These are phyloP conservation scores for Adoxophyes honmai DNA, from an alignment of 1,140 invertebrate genomes.

Conservation along the genomic window DNA sequence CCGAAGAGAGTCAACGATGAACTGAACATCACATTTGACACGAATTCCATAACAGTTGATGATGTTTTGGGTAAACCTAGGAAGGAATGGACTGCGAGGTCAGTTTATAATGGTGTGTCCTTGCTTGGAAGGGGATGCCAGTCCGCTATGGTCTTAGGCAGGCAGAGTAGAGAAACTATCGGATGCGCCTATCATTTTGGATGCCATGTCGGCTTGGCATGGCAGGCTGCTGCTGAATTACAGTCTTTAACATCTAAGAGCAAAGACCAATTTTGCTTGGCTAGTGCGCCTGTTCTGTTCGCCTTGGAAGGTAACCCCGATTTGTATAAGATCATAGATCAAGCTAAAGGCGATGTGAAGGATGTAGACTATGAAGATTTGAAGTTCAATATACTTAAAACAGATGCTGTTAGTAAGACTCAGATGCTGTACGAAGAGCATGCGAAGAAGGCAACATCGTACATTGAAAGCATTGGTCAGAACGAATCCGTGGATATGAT, in stretches of 20 bases:
- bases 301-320: constrained; percentile 84
- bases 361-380: constrained; percentile 84
- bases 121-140: constrained; percentile 90
- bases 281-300: constrained; percentile 88
- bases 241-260: constrained; percentile 62
- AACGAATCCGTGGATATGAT: constrained; percentile 67
- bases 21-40: constrained; percentile 50
- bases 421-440: constrained; percentile 60
- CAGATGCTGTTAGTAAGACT: constrained; percentile 68
- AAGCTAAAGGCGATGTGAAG: constrained; percentile 81
- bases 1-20: constrained; percentile 57
- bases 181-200: constrained; percentile 89
- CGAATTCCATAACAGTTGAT: constrained; percentile 54
- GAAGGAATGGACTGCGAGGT: constrained; percentile 90
- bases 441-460: constrained; percentile 52
- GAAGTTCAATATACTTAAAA: constrained; percentile 84
- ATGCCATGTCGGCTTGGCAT: constrained; percentile 88
- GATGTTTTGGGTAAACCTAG: constrained; percentile 81
- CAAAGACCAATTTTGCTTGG: constrained; percentile 79
- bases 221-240: constrained; percentile 85
- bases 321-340: constrained; percentile 82
- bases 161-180: constrained; percentile 81
- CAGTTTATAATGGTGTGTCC: constrained; percentile 86
- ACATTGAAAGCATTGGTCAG: constrained; percentile 54
- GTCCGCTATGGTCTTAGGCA: constrained; percentile 87